These are phyloP conservation scores for Hippocampus guttulatus DNA, from an alignment of 2,113 vertebrate species.

Conservation along the genomic window DNA sequence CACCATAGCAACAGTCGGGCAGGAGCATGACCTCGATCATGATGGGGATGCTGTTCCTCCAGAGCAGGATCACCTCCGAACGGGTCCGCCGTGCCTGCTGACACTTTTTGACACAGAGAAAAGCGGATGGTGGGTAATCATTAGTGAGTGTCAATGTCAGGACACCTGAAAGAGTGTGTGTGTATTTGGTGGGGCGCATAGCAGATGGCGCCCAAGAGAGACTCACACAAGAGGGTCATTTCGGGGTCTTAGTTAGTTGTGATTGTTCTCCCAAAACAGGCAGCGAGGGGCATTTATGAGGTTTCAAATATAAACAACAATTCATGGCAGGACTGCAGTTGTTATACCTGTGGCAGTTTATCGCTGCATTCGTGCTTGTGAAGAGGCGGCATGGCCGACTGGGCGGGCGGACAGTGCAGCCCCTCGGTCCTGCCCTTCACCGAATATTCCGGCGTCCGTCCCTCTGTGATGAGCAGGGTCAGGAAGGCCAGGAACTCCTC, in stretches of 20 bases:
- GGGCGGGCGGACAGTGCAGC: conserved; percentile 91
- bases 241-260: conserved; percentile 1
- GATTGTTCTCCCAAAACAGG: neutral
- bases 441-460: conserved; percentile 90
- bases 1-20: conserved; percentile 97
- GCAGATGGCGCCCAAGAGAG: conserved; percentile 14
- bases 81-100: conserved; percentile 89
- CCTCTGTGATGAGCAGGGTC: conserved; percentile 94
- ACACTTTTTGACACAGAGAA: conserved; percentile 74
- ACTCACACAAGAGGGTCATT: neutral
- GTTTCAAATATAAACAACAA: neutral
- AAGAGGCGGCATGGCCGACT: conserved; percentile 81
- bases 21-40: conserved; percentile 99
- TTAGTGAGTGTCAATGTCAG: conserved; percentile 22
- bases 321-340: neutral
- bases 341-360: conserved; percentile 85
- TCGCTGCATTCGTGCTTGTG: conserved; percentile 93
- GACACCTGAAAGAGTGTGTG: neutral
- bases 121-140: conserved; percentile 37
- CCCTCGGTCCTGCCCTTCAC: conserved; percentile 95
- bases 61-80: conserved; percentile 89
- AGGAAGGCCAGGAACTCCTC: conserved; percentile 97
- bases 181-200: neutral
- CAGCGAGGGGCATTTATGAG: neutral
- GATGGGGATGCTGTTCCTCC: conserved; percentile 94